phyloP scores from a whole-genome alignment of 2,113 vertebrate genomes.

The Grallaria varia region DNA sequence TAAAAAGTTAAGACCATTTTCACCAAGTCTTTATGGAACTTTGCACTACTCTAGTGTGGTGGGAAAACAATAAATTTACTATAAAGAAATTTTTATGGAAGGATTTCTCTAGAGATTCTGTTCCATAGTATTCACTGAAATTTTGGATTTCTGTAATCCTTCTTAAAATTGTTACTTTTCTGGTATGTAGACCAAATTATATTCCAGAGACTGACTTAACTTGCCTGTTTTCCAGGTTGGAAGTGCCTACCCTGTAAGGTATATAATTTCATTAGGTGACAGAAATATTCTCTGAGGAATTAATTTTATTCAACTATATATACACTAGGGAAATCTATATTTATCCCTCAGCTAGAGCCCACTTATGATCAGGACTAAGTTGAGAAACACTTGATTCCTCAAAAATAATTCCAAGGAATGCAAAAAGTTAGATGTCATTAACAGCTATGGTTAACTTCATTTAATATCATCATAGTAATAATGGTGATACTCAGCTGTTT shows the following conservation, averaged over 20 bases:
- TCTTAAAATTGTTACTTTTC: neutral
- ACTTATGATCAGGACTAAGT: neutral
- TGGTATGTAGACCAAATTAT: neutral
- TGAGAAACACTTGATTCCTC: neutral
- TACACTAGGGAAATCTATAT: neutral
- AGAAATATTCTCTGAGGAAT: neutral
- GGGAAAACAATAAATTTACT: neutral
- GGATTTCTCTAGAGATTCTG: neutral
- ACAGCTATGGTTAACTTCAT: neutral
- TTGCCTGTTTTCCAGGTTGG: neutral
- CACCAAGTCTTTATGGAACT: neutral
- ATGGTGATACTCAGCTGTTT: neutral
- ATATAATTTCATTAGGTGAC: neutral
- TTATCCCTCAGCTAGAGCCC: neutral
- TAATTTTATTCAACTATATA: neutral
- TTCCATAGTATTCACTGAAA: neutral
- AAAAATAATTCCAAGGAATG: neutral
- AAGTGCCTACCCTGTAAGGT: neutral
- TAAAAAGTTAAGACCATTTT: neutral
- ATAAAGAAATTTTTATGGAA: neutral
- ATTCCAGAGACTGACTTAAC: neutral
- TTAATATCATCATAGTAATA: neutral
- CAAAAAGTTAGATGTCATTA: neutral
- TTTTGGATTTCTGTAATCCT: neutral
- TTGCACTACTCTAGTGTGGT: neutral